These are phyloP conservation scores for Drosophila paucipuncta DNA, from an alignment of 2,888 invertebrate species.

Conservation along the genomic window DNA sequence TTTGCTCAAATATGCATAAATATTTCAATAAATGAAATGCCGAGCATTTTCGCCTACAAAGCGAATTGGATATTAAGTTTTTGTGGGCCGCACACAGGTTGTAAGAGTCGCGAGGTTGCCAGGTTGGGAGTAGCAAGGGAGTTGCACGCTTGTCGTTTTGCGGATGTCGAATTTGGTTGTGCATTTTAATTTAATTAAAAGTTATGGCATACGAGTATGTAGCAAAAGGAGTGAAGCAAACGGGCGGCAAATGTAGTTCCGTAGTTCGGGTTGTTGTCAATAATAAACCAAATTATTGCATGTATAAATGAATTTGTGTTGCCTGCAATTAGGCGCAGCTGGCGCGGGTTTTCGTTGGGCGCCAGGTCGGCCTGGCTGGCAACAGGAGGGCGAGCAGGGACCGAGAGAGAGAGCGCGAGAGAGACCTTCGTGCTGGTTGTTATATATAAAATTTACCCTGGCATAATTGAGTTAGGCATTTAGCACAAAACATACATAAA, in stretches of 20 bases:
- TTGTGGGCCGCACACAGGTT: slow-evolving; percentile 36
- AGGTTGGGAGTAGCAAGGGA: slow-evolving; percentile 7
- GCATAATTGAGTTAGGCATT: slow-evolving; percentile 78
- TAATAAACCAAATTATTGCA: slow-evolving; percentile 78
- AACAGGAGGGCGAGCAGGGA: background rate
- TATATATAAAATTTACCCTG: slow-evolving; percentile 66
- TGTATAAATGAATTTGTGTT: slow-evolving; percentile 76
- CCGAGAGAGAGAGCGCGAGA: slow-evolving; percentile 14
- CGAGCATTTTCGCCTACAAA: slow-evolving; percentile 61
- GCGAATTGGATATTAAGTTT: slow-evolving; percentile 78
- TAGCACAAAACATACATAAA: slow-evolving; percentile 34
- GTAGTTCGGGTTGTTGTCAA: slow-evolving; percentile 53
- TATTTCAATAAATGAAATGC: slow-evolving; percentile 59
- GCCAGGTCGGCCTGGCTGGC: slow-evolving; percentile 3
- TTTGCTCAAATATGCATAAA: slow-evolving; percentile 76
- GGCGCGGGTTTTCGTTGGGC: slow-evolving; percentile 46
- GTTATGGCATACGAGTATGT: slow-evolving; percentile 77
- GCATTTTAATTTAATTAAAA: slow-evolving; percentile 80
- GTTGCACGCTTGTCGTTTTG: slow-evolving; percentile 22
- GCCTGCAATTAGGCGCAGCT: slow-evolving; percentile 79
- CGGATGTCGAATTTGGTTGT: slow-evolving; percentile 63
- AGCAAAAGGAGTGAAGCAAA: slow-evolving; percentile 27
- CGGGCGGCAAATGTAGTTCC: slow-evolving; percentile 3
- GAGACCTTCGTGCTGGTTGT: slow-evolving; percentile 51
- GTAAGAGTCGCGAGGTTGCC: slow-evolving; percentile 1